A percentile compares a stretch with the other conserved stretches of the same genome.
Conservation (phyloP, 2,888 invertebrate species). For the Neoscelio sp. region DNA sequence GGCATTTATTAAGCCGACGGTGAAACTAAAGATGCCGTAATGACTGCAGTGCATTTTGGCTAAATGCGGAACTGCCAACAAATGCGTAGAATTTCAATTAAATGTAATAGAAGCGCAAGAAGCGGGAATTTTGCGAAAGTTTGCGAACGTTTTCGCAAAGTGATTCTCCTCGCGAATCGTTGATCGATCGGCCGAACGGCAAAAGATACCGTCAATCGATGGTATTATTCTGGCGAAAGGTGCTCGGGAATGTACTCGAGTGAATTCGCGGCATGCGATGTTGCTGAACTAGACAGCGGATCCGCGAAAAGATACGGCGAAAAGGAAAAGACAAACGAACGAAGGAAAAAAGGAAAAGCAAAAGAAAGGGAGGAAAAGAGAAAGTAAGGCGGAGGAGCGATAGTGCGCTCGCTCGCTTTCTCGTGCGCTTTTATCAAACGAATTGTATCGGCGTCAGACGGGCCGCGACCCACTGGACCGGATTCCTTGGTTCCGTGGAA, state of each 20-base stretch:
- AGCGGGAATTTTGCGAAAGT: conserved; percentile 25
- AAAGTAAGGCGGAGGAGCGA: conserved; percentile 46
- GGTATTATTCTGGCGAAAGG: conserved; percentile 27
- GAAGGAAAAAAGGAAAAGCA: conserved; percentile 1
- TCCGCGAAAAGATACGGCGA: conserved; percentile 14
- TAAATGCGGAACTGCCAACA: neutral
- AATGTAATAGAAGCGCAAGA: conserved; percentile 26
- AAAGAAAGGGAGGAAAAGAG: conserved; percentile 38
- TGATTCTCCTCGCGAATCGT: too few relatives aligned
- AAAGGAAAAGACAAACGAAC: conserved; percentile 8
- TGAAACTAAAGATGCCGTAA: conserved; percentile 33
- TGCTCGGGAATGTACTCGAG: conserved; percentile 7
- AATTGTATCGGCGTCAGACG: conserved; percentile 78
- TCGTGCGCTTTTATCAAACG: conserved; percentile 73
- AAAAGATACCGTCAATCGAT: conserved; percentile 40
- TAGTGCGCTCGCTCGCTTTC: conserved; percentile 32
- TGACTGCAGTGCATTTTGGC: conserved; percentile 22
- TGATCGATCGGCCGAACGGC: conserved; percentile 35
- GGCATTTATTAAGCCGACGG: conserved; percentile 16
- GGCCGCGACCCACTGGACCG: conserved; percentile 72
- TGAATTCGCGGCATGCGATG: conserved; percentile 31
- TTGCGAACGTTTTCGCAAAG: conserved; percentile 21
- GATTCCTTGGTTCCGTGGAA: conserved; percentile 75
- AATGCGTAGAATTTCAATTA: conserved; percentile 59
- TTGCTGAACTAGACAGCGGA: conserved; percentile 24